phyloP scores from a whole-genome alignment of 23 tunicate genomes.

The Diplosoma virens region DNA sequence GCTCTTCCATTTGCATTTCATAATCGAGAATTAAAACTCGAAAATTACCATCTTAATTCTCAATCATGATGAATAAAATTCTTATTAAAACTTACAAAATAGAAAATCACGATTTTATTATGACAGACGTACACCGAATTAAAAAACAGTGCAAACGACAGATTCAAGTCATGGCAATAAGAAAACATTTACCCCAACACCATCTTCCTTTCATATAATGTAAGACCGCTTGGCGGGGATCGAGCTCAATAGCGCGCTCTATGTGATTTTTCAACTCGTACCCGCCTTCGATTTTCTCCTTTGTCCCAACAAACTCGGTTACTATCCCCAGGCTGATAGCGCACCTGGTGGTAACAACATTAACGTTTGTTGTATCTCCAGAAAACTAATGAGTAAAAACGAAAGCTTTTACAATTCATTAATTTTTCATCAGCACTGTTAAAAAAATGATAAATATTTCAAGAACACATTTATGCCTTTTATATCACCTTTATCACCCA shows the following conservation, averaged over 20 bases:
- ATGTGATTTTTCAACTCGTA: constrained; percentile 63
- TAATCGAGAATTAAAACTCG: no score
- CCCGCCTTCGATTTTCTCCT: constrained; percentile 75
- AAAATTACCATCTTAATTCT: no score
- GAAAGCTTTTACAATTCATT: neutral
- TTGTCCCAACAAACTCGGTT: constrained; percentile 73
- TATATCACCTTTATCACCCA: no score
- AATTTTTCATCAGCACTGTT: no score
- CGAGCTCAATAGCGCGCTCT: constrained; percentile 59
- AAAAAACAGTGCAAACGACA: neutral
- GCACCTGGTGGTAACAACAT: no score
- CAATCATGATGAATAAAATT: no score
- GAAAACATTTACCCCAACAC: constrained; percentile 74
- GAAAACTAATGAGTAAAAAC: neutral
- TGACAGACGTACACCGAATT: no score
- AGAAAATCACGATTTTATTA: no score
- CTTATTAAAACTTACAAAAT: no score
- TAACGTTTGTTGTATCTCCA: neutral
- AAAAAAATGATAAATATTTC: no score
- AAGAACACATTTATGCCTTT: no score
- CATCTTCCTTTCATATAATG: constrained; percentile 85
- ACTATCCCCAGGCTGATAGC: constrained; percentile 70
- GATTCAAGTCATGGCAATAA: neutral
- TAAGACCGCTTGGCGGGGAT: constrained; percentile 53
- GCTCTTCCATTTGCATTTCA: no score